Percentiles rank a stretch among this genome's conserved stretches.
These are phyloP conservation scores for Tillus elongatus DNA, from an alignment of 2,888 invertebrate genomes.

Conservation along the genomic window DNA sequence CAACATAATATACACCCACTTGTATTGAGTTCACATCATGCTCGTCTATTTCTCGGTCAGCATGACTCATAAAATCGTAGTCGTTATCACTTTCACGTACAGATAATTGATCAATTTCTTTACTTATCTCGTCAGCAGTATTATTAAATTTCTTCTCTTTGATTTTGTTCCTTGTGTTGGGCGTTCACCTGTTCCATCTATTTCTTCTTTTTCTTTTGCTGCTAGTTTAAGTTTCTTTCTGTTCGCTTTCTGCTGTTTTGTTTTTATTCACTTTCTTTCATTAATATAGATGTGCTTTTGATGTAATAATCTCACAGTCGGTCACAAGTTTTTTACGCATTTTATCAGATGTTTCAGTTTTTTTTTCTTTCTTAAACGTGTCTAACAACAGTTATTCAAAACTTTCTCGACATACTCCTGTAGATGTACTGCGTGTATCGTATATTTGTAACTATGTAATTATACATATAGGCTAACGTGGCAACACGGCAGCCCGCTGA, in stretches of 20 bases:
- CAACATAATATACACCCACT: constrained; percentile 4
- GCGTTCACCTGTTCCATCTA: constrained; percentile 1
- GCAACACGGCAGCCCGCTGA: too few relatives aligned
- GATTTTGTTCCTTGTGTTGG: constrained; percentile 6
- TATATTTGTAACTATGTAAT: too few relatives aligned
- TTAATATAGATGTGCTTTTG: constrained; percentile 3
- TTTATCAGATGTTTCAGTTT: too few relatives aligned
- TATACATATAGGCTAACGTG: too few relatives aligned
- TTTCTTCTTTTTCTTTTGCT: background rate
- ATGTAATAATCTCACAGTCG: constrained; percentile 4
- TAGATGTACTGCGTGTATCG: too few relatives aligned
- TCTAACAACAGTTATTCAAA: too few relatives aligned
- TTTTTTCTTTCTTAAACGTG: too few relatives aligned
- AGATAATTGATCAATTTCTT: constrained; percentile 9
- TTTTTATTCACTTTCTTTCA: constrained; percentile 3
- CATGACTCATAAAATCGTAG: constrained; percentile 9
- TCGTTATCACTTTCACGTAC: constrained; percentile 8
- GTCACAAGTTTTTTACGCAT: constrained; percentile 4
- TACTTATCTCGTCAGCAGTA: constrained; percentile 7
- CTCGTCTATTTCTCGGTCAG: constrained; percentile 8
- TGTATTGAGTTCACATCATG: constrained; percentile 8
- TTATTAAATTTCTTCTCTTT: constrained; percentile 8
- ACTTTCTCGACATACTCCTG: too few relatives aligned
- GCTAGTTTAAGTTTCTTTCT: background rate
- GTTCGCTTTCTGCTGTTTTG: background rate